Base-by-base conservation (phyloP, 2,888 invertebrate species). In the Crocallis elinguaria region DNA sequence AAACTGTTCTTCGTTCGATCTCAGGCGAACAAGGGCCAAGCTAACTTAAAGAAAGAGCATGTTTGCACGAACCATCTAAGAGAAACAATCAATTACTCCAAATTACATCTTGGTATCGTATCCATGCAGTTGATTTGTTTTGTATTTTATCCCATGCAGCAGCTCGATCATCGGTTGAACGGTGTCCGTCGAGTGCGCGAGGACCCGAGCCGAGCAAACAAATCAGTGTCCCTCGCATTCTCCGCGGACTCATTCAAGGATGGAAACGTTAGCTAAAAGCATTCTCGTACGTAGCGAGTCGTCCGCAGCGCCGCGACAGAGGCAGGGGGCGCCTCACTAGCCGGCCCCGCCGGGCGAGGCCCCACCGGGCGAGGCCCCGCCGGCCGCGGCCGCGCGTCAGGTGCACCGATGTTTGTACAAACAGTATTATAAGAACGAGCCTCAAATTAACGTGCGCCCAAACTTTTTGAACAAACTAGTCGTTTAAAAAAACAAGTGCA, bases 401-500 rank as follows among this genome's bases (percentile, higher is more conserved):
- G 60, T 50, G 49, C 42, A 44, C 48, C 60, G 52, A 56, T 78
- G 79, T 82, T 80, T 80, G 70, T 69, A 67, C 73, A 72, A 67
- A 61, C 68, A 68, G 70, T 72, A 73, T 73, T 73, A 77, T 66
- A 80, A 78, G 77, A 79, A 78, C 73, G 73, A 78, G 76, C 67
- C 63, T 75, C 78, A 79, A 82, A 33, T 84, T 79, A 82, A 80
- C 79, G 77, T 71, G 55, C 60, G 71, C 76, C 75, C 68, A 75
- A 78, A 73, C 72, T 75, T 77, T 75, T 69, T 66, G 67, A 77
- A 73, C 80, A 78, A 81, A 77, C 73, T 77, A 73, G 74, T 64
- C 65, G 71, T 73, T 76, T 62, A 73, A 74, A 79, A 81, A 74
- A 82, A 82, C 79, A 82, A 75, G 76, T 72, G 73, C 60, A 73